Conservation (phyloP, 2,888 invertebrate species). For the Drosophila meridiana region DNA sequence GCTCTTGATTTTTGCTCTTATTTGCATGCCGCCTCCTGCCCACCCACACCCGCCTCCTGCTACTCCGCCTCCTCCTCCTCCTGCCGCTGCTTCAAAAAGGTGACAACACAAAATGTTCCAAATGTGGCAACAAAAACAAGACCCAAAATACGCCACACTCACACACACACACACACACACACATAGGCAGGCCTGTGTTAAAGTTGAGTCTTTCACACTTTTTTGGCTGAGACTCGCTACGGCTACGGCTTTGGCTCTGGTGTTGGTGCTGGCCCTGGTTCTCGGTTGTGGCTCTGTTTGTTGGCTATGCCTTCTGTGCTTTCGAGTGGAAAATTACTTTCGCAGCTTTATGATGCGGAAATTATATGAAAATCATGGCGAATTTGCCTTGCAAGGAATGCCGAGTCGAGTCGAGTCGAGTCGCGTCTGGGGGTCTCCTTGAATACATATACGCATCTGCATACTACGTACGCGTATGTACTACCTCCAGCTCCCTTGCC, state of each 20-base stretch:
- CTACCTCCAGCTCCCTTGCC: not conserved
- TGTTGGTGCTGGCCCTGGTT: conserved; percentile 5
- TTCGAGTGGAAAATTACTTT: conserved; percentile 85
- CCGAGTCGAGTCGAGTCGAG: conserved; percentile 18
- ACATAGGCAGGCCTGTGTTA: conserved; percentile 20
- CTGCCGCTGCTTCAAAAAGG: conserved; percentile 50
- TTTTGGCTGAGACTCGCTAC: conserved; percentile 17
- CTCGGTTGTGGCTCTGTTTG: conserved; percentile 13
- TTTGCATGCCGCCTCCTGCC: conserved; percentile 64
- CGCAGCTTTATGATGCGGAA: conserved; percentile 84
- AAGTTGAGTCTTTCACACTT: conserved; percentile 45
- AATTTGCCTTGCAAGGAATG: conserved; percentile 79
- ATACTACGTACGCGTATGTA: conserved; percentile 46
- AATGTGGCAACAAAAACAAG: conserved; percentile 72
- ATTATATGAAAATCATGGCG: conserved; percentile 84
- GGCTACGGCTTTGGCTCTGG: not conserved
- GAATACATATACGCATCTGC: conserved; percentile 45
- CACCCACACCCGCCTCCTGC: conserved; percentile 18
- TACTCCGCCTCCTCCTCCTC: not conserved
- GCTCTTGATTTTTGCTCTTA: conserved; percentile 50
- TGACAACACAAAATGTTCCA: conserved; percentile 75
- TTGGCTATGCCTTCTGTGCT: conserved; percentile 63
- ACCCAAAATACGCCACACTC: conserved; percentile 38
- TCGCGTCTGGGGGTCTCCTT: conserved; percentile 30
- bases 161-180: conserved; percentile 14